A percentile compares a stretch with the other conserved stretches of the same genome.
Conservation (phyloP, 2,797 vertebrate species). For the Vipera ursinii region DNA sequence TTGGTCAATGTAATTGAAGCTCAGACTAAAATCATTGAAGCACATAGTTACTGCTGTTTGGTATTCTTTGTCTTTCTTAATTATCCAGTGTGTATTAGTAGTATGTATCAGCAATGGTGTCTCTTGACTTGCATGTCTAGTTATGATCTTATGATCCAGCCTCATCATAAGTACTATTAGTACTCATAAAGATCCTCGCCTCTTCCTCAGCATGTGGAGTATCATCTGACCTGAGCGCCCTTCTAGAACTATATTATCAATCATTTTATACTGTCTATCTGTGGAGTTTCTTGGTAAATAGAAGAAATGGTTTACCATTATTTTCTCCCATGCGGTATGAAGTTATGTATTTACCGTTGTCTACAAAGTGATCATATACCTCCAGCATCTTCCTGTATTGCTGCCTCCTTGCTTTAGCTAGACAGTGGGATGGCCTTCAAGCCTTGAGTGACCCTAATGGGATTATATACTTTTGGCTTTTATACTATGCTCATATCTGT, state of each 20-base stretch:
- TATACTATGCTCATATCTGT: not conserved
- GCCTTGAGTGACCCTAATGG: not conserved
- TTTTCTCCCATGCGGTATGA: not conserved
- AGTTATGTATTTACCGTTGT: not conserved
- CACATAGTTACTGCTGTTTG: no score
- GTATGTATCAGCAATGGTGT: no score
- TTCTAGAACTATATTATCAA: not conserved
- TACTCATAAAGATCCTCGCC: not conserved
- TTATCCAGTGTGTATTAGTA: no score
- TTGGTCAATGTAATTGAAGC: no score
- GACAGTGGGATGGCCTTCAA: not conserved
- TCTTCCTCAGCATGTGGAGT: not conserved
- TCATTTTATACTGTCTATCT: not conserved
- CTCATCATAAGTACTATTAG: not conserved
- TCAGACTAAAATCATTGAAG: no score
- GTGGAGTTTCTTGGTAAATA: not conserved
- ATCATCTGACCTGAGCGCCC: not conserved
- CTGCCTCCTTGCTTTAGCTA: not conserved
- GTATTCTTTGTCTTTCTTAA: no score
- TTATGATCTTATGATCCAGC: not conserved
- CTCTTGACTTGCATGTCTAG: not conserved
- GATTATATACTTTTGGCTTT: not conserved
- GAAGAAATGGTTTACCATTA: not conserved
- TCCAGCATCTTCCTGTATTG: not conserved
- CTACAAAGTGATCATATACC: not conserved